Evolutionary conservation across 2,113 vertebrate genomes (phyloP).

Genomic region (Alligator sinensis): DNA sequence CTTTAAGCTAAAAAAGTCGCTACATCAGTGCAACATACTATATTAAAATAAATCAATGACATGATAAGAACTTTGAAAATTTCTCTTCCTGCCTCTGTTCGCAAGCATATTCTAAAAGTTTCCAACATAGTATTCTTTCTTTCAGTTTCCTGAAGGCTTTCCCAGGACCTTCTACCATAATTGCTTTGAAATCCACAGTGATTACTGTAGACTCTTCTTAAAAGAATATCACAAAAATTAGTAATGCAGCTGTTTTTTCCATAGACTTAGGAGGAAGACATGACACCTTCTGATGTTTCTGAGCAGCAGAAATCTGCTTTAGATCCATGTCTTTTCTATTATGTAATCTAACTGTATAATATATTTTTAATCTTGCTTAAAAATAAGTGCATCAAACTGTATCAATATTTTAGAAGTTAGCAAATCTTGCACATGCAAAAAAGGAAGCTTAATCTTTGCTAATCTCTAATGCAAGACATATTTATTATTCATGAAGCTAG

Average conservation of each 20-base stretch:
- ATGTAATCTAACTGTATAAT: neutral
- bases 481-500: constrained; percentile 79
- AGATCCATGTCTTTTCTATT: neutral
- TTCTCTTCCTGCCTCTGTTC: constrained; percentile 31
- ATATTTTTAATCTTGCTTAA: constrained; percentile 18
- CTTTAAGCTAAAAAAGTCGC: constrained; percentile 4
- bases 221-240: constrained; percentile 44
- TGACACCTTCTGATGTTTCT: neutral
- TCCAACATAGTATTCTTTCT: constrained; percentile 47
- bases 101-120: constrained; percentile 41
- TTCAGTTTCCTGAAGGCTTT: constrained; percentile 69
- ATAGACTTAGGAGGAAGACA: neutral
- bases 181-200: constrained; percentile 55
- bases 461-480: constrained; percentile 74
- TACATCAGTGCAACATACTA: neutral
- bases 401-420: constrained; percentile 77
- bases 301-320: neutral
- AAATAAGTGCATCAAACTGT: constrained; percentile 50
- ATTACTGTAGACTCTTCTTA: constrained; percentile 44
- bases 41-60: neutral
- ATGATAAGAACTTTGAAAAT: neutral
- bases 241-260: constrained; percentile 23
- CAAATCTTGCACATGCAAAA: constrained; percentile 58
- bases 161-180: constrained; percentile 31
- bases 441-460: constrained; percentile 71